Percentiles rank a stretch among this genome's conserved stretches.
These are phyloP conservation scores for Bostrychus sinensis DNA, from an alignment of 2,113 vertebrate genomes.

Conservation along the genomic window DNA sequence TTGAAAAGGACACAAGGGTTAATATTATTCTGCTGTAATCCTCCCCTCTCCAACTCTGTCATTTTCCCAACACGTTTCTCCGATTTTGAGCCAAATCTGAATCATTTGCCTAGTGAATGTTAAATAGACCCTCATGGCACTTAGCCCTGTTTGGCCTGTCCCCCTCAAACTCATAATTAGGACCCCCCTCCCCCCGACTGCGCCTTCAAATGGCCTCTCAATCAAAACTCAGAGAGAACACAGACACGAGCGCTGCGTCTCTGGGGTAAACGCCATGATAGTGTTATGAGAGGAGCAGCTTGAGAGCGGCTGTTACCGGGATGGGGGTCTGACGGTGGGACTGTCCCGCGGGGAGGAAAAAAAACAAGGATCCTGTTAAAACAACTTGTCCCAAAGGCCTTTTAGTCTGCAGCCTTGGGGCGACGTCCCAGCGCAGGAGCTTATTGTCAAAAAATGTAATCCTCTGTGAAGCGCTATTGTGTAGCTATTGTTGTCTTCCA, in stretches of 20 bases:
- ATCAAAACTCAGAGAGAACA: conserved; percentile 73
- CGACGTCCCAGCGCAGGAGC: conserved; percentile 29
- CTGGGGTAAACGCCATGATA: conserved; percentile 82
- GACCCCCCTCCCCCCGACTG: conserved; percentile 79
- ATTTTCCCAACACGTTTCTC: too few relatives aligned
- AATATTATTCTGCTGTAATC: too few relatives aligned
- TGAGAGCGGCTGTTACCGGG: conserved; percentile 90
- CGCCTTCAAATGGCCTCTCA: conserved; percentile 84
- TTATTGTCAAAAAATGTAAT: conserved; percentile 17
- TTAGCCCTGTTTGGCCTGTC: too few relatives aligned
- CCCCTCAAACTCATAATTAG: too few relatives aligned
- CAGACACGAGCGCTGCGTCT: conserved; percentile 76
- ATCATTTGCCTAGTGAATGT: too few relatives aligned
- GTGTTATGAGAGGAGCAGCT: conserved; percentile 91
- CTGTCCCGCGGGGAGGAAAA: conserved; percentile 88
- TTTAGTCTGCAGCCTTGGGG: conserved; percentile 69
- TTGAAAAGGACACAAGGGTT: too few relatives aligned
- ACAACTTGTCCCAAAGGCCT: conserved; percentile 84
- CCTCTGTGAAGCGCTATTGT: background rate
- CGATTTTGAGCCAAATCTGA: too few relatives aligned
- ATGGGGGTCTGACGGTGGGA: conserved; percentile 89
- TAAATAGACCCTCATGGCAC: too few relatives aligned
- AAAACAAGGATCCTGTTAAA: conserved; percentile 84
- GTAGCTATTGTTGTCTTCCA: background rate
- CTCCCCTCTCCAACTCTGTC: too few relatives aligned